phyloP scores from a whole-genome alignment of 2,888 invertebrate genomes.

The Scaptomyza caliginosa region DNA sequence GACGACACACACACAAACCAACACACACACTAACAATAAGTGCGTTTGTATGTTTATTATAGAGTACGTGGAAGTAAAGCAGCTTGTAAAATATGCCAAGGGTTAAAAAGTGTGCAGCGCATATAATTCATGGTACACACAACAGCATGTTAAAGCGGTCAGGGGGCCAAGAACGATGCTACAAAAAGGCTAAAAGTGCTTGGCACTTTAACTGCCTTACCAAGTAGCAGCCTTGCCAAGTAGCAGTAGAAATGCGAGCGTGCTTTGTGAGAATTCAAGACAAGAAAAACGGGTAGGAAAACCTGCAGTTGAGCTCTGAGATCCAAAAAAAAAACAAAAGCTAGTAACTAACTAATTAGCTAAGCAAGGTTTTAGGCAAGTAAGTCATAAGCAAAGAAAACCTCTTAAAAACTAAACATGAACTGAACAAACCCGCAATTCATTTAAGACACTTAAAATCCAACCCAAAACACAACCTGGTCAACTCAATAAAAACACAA shows the following conservation, averaged over 20 bases:
- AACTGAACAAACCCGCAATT: slow-evolving; percentile 13
- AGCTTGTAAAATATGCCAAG: slow-evolving; percentile 79
- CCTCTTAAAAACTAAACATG: too few relatives aligned
- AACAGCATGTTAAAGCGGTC: slow-evolving; percentile 48
- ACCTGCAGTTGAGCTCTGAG: neutral
- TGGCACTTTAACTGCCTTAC: slow-evolving; percentile 45
- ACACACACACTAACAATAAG: slow-evolving; percentile 47
- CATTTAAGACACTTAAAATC: slow-evolving; percentile 9
- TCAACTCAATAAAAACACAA: slow-evolving; percentile 16
- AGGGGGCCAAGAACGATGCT: neutral
- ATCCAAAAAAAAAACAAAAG: neutral
- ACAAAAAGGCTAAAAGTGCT: slow-evolving; percentile 50
- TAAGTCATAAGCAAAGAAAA: too few relatives aligned
- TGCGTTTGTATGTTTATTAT: slow-evolving; percentile 76
- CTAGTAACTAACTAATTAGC: neutral
- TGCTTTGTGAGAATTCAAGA: slow-evolving; percentile 37
- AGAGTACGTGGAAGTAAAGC: slow-evolving; percentile 62
- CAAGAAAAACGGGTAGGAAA: neutral
- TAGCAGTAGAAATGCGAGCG: slow-evolving; percentile 23
- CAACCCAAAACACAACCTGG: neutral
- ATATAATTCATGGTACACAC: slow-evolving; percentile 69
- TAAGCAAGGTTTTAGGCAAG: neutral
- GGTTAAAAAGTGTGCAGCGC: slow-evolving; percentile 76
- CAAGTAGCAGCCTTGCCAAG: slow-evolving; percentile 14
- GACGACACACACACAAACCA: slow-evolving; percentile 50